Percentiles rank a stretch among this genome's conserved stretches.
Conservation (phyloP, 2,888 invertebrate species). For the Lochmaea crataegi region DNA sequence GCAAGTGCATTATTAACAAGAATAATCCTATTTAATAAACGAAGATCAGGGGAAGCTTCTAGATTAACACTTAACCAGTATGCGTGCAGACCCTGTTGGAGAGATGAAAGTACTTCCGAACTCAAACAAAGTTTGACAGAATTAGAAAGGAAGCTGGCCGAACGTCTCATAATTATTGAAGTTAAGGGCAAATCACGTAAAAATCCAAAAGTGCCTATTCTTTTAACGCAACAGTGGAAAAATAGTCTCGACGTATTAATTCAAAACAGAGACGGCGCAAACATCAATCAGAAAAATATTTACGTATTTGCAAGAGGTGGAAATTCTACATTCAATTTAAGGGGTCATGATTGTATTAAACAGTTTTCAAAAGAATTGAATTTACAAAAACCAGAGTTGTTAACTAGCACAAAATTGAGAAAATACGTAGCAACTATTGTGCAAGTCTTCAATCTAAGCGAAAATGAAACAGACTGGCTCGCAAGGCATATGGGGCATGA, state of each 20-base stretch:
- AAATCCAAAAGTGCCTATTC: conserved; percentile 40
- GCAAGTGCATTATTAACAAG: conserved; percentile 34
- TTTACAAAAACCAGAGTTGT: conserved; percentile 37
- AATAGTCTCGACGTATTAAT: conserved; percentile 32
- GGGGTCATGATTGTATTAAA: conserved; percentile 41
- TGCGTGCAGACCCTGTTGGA: conserved; percentile 38
- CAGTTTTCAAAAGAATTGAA: conserved; percentile 33
- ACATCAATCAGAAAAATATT: conserved; percentile 30
- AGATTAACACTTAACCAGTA: conserved; percentile 40
- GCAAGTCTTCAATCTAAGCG: conserved; percentile 49
- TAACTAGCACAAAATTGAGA: conserved; percentile 49
- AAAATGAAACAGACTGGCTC: conserved; percentile 51
- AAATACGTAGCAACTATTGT: conserved; percentile 53
- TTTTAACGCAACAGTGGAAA: conserved; percentile 42
- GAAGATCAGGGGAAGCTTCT: conserved; percentile 38
- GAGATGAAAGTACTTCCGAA: conserved; percentile 38
- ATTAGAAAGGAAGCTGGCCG: conserved; percentile 41
- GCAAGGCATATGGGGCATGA: conserved; percentile 52
- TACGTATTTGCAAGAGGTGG: conserved; percentile 40
- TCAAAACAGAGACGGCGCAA: conserved; percentile 21
- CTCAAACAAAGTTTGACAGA: conserved; percentile 37
- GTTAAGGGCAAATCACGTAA: conserved; percentile 30
- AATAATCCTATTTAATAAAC: conserved; percentile 48
- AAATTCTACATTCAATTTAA: conserved; percentile 25
- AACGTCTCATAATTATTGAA: conserved; percentile 37